Percentiles rank a stretch among this genome's conserved stretches.
These are phyloP conservation scores for Seriola rivoliana DNA, from an alignment of 2,113 vertebrate genomes.

Conservation along the genomic window DNA sequence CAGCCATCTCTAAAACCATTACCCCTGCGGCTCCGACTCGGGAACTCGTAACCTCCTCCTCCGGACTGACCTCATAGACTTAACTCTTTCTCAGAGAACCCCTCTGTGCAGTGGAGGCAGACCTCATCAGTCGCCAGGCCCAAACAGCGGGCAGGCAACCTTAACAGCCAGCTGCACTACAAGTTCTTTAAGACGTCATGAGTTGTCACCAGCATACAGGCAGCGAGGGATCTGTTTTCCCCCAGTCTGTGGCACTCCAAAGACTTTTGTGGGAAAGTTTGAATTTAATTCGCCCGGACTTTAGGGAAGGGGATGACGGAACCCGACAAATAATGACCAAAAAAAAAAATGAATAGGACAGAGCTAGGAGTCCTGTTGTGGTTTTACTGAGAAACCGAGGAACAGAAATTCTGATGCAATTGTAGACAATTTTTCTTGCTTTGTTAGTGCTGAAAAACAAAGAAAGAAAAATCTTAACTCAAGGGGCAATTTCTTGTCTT, in stretches of 20 bases:
- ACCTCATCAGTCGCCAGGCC: constrained; percentile 69
- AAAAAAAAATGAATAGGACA: constrained; percentile 41
- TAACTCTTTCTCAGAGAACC: constrained; percentile 78
- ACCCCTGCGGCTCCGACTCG: constrained; percentile 77
- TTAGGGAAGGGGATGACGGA: constrained; percentile 47
- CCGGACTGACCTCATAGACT: constrained; percentile 74
- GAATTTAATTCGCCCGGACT: constrained; percentile 66
- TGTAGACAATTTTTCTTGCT: background rate
- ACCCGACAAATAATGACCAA: constrained; percentile 48
- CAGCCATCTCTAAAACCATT: constrained; percentile 88
- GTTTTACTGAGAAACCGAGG: constrained; percentile 30
- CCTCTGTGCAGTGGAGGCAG: constrained; percentile 75
- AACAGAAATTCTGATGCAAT: constrained; percentile 39
- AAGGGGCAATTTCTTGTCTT: background rate
- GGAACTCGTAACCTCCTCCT: constrained; percentile 76
- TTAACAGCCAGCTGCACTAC: constrained; percentile 68
- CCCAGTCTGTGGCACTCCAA: constrained; percentile 67
- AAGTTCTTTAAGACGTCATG: constrained; percentile 69
- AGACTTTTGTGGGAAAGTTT: constrained; percentile 65
- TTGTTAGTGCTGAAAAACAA: background rate
- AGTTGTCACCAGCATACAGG: constrained; percentile 67
- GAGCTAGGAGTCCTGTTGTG: constrained; percentile 2
- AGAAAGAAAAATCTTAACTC: background rate
- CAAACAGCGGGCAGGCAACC: constrained; percentile 63
- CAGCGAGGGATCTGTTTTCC: constrained; percentile 65